Base-by-base conservation (phyloP, 2,113 vertebrate species). In the Halichoeres trimaculatus region DNA sequence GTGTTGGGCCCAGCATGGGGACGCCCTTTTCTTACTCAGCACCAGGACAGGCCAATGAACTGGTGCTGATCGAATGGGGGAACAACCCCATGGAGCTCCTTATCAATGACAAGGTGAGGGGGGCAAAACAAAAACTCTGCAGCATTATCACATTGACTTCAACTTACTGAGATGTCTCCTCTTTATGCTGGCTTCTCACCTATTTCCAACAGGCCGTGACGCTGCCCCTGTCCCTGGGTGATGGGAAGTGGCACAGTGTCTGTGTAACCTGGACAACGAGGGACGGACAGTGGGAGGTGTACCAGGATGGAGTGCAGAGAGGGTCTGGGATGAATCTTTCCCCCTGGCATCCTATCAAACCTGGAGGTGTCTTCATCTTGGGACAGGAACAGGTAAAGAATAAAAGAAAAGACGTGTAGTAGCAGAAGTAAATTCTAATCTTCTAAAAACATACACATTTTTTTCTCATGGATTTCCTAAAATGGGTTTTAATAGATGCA, bases 161-260 rank as follows among this genome's bases (percentile, higher is more conserved):
- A 19, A 45, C 17, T 13, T 20, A 60, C 35, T 16, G 22, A 23
- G 30, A 40, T 26, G 41, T 56, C 22, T 67, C 5, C 1, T 0
- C 8, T 23, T 12, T 7, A 23, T 40, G 12, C 13, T 26, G n/a
- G 17, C 8, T 19, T 26, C 47, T 79, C 45, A 53, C 17, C 34
- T 4, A 60, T 16, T 45, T 74, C 54, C 20, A 36, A 3, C 79
- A 95, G 95, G 92, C 93, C 1, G 91, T 89, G 54, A 82, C 91
- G 6, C 64, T 96, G 30, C 94, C 95, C 1, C 65, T 95, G 70
- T 88, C 93, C 2, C 71, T 96, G 73, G 87, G 83, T n/a, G 95
- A 95, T 43, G 94, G 89, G 16, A 94, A 93, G 78, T 95, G 95
- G 95, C 95, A 96, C 72, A 95, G 95, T 19, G 59, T 95, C 36